phyloP scores from a whole-genome alignment of 2,888 invertebrate genomes.

The Drosophila anomalipes region DNA sequence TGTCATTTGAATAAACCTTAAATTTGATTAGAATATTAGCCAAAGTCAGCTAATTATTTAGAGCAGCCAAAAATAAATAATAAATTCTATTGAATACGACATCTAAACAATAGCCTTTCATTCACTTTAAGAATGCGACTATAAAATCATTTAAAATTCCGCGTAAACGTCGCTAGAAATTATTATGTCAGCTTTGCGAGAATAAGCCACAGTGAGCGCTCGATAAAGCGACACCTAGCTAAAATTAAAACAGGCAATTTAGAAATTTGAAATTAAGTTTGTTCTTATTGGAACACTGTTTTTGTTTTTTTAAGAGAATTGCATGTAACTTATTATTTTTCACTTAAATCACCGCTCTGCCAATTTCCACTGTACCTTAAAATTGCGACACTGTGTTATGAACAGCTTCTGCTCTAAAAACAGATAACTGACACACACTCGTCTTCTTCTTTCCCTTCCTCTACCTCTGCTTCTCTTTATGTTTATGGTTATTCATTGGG shows the following conservation, averaged over 20 bases:
- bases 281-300: background rate
- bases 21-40: background rate
- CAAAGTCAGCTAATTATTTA: background rate
- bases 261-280: background rate
- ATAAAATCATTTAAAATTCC: background rate
- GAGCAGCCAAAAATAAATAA: background rate
- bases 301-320: background rate
- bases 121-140: background rate
- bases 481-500: conserved; percentile 35
- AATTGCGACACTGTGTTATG: conserved; percentile 31
- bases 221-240: background rate
- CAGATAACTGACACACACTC: conserved; percentile 26
- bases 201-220: background rate
- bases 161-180: background rate
- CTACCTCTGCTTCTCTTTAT: background rate
- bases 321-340: background rate
- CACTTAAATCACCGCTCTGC: background rate
- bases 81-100: background rate
- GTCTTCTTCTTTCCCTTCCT: background rate
- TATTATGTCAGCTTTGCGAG: background rate
- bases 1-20: background rate
- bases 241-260: background rate
- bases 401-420: conserved; percentile 18
- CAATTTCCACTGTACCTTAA: conserved; percentile 6
- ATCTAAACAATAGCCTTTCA: background rate